Evolutionary conservation across 2,888 invertebrate species (phyloP).

Genomic region (Pyrrhia umbra): DNA sequence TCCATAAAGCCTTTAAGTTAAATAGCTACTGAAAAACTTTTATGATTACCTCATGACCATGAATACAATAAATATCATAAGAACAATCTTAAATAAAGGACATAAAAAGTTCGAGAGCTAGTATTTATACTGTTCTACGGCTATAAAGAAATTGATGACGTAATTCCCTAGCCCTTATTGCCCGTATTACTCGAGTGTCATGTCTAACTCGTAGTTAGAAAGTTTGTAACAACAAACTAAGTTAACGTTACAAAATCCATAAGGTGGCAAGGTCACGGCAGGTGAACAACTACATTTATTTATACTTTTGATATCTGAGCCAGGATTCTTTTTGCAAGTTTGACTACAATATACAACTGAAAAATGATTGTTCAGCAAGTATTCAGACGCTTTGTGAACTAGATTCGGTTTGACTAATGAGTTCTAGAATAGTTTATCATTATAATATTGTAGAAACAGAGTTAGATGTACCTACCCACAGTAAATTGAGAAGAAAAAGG

Average conservation of each 20-base stretch:
- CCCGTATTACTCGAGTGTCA: slow-evolving; percentile 65
- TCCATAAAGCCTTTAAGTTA: slow-evolving; percentile 51
- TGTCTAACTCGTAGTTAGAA: slow-evolving; percentile 64
- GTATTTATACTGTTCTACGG: slow-evolving; percentile 38
- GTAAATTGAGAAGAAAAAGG: slow-evolving; percentile 19
- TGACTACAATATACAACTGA: slow-evolving; percentile 38
- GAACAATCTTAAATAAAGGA: slow-evolving; percentile 41
- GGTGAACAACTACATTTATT: slow-evolving; percentile 59
- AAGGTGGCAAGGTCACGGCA: slow-evolving; percentile 67
- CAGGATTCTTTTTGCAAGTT: slow-evolving; percentile 51
- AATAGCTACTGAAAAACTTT: slow-evolving; percentile 48
- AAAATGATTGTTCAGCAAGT: slow-evolving; percentile 49
- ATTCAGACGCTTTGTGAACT: slow-evolving; percentile 46
- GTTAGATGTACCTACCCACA: not conserved
- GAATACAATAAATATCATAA: slow-evolving; percentile 49
- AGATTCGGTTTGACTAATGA: slow-evolving; percentile 25
- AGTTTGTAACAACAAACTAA: slow-evolving; percentile 68
- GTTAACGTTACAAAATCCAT: slow-evolving; percentile 64
- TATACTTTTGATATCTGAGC: slow-evolving; percentile 52
- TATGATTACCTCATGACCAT: slow-evolving; percentile 55
- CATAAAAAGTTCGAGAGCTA: slow-evolving; percentile 44
- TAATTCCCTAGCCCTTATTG: slow-evolving; percentile 61
- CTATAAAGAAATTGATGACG: slow-evolving; percentile 65
- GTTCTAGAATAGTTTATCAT: slow-evolving; percentile 16
- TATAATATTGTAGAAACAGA: not conserved